A percentile compares a stretch with the other conserved stretches of the same genome.
Evolutionary conservation across 2,113 vertebrate genomes (phyloP).

Genomic region (Dinomys branickii): DNA sequence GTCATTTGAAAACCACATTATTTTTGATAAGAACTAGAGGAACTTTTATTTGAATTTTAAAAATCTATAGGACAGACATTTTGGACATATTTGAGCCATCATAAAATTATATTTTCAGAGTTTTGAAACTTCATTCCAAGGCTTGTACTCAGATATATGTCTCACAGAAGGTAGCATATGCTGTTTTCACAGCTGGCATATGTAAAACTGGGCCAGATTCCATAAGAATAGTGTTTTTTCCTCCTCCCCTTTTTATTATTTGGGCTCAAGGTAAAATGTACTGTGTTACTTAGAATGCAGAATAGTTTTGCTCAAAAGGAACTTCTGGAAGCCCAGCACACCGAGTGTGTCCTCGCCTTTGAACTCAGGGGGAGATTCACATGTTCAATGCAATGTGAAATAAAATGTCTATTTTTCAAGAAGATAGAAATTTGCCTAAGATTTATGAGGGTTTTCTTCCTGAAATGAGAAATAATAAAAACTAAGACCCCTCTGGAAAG

Average conservation of each 20-base stretch:
- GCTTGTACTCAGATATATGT: not conserved
- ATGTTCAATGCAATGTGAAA: not conserved
- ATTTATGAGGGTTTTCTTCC: not conserved
- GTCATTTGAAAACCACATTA: not conserved
- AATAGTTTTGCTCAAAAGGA: slow-evolving; percentile 28
- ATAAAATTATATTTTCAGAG: not conserved
- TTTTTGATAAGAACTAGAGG: not conserved
- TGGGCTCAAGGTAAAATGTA: slow-evolving; percentile 27
- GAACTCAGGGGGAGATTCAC: slow-evolving; percentile 23
- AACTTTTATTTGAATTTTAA: not conserved
- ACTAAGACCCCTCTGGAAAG: not conserved
- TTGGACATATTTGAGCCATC: not conserved
- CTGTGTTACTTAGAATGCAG: not conserved
- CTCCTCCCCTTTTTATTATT: not conserved
- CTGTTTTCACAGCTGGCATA: slow-evolving; percentile 63
- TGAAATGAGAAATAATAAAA: not conserved
- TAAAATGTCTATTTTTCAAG: not conserved
- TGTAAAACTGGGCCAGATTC: slow-evolving; percentile 25
- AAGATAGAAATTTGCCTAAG: not conserved
- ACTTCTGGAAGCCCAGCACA: not conserved
- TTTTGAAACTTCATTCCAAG: not conserved
- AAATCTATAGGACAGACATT: not conserved
- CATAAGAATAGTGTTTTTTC: not conserved
- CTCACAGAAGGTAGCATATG: not conserved
- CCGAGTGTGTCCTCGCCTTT: slow-evolving; percentile 36